phyloP scores from a whole-genome alignment of 2,888 invertebrate species.

The Drosophila meridiana region DNA sequence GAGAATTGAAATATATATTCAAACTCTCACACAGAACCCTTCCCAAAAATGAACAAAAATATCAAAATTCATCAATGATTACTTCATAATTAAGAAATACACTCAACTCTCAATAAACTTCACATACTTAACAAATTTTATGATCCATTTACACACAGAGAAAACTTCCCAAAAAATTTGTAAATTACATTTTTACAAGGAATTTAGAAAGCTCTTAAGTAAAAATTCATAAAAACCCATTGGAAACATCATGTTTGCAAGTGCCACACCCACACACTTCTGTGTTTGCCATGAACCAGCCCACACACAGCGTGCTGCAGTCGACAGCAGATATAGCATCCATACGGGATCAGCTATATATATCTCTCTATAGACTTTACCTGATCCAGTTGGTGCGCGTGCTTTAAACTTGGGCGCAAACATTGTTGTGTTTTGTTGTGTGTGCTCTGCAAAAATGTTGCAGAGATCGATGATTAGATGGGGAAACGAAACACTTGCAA shows the following conservation, averaged over 20 bases:
- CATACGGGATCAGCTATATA: constrained; percentile 1
- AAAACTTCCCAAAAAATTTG: background rate
- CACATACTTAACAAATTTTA: background rate
- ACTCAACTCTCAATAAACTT: background rate
- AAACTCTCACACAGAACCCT: background rate
- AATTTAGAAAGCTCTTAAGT: constrained; percentile 33
- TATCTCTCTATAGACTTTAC: constrained; percentile 64
- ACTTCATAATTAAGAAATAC: background rate
- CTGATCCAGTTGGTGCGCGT: constrained; percentile 87
- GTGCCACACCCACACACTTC: constrained; percentile 18
- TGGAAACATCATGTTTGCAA: constrained; percentile 66
- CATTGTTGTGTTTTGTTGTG: constrained; percentile 86
- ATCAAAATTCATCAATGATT: background rate
- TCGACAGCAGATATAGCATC: constrained; percentile 32
- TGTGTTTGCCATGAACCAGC: background rate
- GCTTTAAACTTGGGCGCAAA: constrained; percentile 93
- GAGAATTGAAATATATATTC: too few relatives aligned
- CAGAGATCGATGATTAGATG: constrained; percentile 16
- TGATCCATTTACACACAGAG: background rate
- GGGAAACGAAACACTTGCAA: constrained; percentile 21
- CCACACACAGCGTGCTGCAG: constrained; percentile 38
- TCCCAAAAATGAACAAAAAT: background rate
- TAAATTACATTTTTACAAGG: constrained; percentile 11
- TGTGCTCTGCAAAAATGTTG: constrained; percentile 63
- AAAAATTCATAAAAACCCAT: constrained; percentile 18